phyloP scores from a whole-genome alignment of 2,113 vertebrate genomes.

The Mungos mungo region DNA sequence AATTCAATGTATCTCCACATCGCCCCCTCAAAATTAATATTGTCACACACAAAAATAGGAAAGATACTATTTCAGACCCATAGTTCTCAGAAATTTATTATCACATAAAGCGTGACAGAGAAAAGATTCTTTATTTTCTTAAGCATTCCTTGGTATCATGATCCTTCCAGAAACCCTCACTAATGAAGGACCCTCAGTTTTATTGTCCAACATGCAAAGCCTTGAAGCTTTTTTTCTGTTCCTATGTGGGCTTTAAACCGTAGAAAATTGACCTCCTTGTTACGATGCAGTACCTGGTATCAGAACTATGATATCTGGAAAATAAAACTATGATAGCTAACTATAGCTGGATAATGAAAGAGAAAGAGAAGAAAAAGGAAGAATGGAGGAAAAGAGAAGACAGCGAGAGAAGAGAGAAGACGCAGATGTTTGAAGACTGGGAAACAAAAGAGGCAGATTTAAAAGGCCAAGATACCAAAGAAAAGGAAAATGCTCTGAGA shows the following conservation, averaged over 20 bases:
- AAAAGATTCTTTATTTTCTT: neutral
- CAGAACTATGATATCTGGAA: neutral
- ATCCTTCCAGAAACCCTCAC: neutral
- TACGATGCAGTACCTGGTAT: neutral
- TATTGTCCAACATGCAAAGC: neutral
- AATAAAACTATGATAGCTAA: neutral
- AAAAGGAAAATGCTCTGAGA: neutral
- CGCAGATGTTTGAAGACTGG: neutral
- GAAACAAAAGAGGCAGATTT: neutral
- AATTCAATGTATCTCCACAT: neutral
- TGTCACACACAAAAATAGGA: neutral
- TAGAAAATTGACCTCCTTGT: neutral
- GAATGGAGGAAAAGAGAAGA: neutral
- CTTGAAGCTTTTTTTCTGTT: neutral
- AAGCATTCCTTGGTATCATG: neutral
- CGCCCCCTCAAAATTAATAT: neutral
- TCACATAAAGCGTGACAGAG: neutral
- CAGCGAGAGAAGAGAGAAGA: neutral
- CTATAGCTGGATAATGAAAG: neutral
- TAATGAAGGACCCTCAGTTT: neutral
- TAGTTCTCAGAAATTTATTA: neutral
- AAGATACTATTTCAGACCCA: neutral
- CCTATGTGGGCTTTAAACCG: neutral
- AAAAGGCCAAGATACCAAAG: neutral
- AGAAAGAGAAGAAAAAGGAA: neutral